Conservation (phyloP, 2,113 vertebrate genomes). For the Sinocyclocheilus rhinocerous region DNA sequence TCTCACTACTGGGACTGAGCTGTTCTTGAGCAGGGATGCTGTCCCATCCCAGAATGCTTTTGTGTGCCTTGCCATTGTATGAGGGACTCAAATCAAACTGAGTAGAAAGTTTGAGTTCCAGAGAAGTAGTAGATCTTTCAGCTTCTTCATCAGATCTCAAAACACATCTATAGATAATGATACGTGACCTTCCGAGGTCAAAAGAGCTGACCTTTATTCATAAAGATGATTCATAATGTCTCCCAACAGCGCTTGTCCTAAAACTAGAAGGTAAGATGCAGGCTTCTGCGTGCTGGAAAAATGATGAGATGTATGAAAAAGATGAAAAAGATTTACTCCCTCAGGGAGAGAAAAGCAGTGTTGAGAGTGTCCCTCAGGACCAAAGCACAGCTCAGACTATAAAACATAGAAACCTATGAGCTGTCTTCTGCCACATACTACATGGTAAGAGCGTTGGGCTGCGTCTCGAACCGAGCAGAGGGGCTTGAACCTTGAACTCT, state of each 20-base stretch:
- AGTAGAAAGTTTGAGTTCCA: conserved; percentile 41
- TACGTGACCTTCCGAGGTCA: not conserved
- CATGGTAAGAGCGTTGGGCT: not conserved
- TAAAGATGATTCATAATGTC: not conserved
- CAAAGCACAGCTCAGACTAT: conserved; percentile 25
- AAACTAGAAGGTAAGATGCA: conserved; percentile 25
- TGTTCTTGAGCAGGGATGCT: conserved; percentile 27
- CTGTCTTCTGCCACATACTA: conserved; percentile 28
- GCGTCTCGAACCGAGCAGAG: not conserved
- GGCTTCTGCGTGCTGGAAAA: conserved; percentile 40
- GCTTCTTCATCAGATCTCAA: not conserved
- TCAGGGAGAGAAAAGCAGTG: conserved; percentile 58
- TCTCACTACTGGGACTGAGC: conserved; percentile 41
- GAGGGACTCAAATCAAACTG: conserved; percentile 21
- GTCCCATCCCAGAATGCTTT: conserved; percentile 20
- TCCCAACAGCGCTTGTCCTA: not conserved
- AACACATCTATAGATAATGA: not conserved
- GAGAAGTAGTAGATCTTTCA: not conserved
- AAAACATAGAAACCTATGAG: conserved; percentile 34
- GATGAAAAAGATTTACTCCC: conserved; percentile 54
- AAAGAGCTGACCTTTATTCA: not conserved
- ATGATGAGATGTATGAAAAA: conserved; percentile 31
- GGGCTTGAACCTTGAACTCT: conserved; percentile 41
- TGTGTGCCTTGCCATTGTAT: conserved; percentile 10
- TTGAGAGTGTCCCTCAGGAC: conserved; percentile 67